phyloP scores from a whole-genome alignment of 2,113 vertebrate genomes.

The Smithornis capensis region DNA sequence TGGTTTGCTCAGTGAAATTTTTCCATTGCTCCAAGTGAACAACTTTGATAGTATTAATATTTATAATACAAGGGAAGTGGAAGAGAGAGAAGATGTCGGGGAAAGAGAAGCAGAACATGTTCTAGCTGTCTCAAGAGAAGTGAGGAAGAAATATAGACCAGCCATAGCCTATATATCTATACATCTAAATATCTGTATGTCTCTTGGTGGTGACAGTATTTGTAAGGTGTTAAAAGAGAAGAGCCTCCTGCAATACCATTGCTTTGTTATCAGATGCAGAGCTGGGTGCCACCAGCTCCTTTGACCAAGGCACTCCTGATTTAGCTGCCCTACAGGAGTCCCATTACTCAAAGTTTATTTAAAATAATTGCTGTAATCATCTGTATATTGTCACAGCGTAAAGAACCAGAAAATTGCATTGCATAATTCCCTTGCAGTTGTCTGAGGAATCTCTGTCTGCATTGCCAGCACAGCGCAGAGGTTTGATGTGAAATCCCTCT shows the following conservation, averaged over 20 bases:
- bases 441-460: not conserved
- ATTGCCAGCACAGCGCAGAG: not conserved
- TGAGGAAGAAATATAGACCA: not conserved
- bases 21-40: not conserved
- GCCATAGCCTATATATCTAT: not conserved
- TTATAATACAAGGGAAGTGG: not conserved
- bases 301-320: not conserved
- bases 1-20: not conserved
- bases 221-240: not conserved
- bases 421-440: conserved; percentile 25
- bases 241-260: not conserved
- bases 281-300: not conserved
- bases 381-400: not conserved
- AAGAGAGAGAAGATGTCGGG: not conserved
- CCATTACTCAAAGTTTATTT: conserved; percentile 11
- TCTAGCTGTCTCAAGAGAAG: not conserved
- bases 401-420: conserved; percentile 22
- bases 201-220: not conserved
- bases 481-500: not conserved
- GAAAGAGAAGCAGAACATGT: not conserved
- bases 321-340: not conserved
- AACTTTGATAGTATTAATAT: not conserved
- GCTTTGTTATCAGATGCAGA: not conserved
- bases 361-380: conserved; percentile 6
- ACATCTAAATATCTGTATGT: not conserved